Evolutionary conservation across 2,888 invertebrate species (phyloP).

Genomic region (Spatulosminthurus flaviceps): DNA sequence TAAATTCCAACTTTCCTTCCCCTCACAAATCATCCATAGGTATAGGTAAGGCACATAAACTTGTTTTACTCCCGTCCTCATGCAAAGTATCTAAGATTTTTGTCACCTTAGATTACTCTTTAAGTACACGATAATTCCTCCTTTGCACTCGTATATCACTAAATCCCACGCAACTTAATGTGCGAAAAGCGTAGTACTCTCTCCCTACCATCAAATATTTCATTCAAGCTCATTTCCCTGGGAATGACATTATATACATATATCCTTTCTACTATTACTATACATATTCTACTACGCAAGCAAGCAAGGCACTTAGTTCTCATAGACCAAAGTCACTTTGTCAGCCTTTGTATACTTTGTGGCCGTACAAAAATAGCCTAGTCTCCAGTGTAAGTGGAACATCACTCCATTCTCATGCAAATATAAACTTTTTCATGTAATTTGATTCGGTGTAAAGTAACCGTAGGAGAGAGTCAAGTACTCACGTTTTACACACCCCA

Average conservation of each 20-base stretch:
- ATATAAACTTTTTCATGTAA: conserved; percentile 3
- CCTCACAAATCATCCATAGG: neutral
- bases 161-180: too few species aligned
- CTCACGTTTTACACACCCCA: neutral
- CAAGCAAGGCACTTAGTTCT: too few species aligned
- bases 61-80: neutral
- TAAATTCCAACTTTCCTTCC: neutral
- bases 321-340: too few species aligned
- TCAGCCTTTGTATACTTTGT: too few species aligned
- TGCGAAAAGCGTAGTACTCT: too few species aligned
- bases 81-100: neutral
- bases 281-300: too few species aligned
- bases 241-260: too few species aligned
- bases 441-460: conserved; percentile 22
- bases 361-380: neutral
- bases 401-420: conserved; percentile 1
- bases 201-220: too few species aligned
- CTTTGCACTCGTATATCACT: too few species aligned
- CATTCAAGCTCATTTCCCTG: too few species aligned
- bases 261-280: too few species aligned
- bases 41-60: neutral
- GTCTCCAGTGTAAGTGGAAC: neutral
- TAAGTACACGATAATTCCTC: neutral
- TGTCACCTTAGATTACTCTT: neutral
- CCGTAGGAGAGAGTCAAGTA: neutral